phyloP scores from a whole-genome alignment of 1,140 invertebrate genomes.

The Diuraphis noxia region DNA sequence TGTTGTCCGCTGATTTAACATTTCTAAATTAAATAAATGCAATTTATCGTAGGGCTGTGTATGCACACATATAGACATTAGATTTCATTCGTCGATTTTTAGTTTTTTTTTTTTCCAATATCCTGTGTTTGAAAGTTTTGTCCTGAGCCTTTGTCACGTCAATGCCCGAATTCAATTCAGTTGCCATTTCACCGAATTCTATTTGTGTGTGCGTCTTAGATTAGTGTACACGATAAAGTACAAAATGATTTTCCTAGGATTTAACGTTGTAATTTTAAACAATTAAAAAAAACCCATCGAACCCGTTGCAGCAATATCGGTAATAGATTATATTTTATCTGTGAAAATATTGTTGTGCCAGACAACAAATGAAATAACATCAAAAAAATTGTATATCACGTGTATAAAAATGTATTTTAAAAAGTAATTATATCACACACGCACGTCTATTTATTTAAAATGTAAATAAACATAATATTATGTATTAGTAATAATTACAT shows the following conservation, averaged over 20 bases:
- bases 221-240: neutral
- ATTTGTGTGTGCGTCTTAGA: neutral
- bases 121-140: neutral
- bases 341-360: neutral
- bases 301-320: neutral
- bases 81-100: neutral
- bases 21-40: slow-evolving; percentile 22
- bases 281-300: neutral
- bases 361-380: neutral
- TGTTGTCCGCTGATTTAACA: neutral
- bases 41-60: neutral
- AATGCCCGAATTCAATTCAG: neutral
- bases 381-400: no score
- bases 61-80: neutral
- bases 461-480: neutral
- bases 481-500: neutral
- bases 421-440: neutral
- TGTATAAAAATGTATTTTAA: no score
- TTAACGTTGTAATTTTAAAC: neutral
- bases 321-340: neutral
- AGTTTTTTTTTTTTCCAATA: neutral
- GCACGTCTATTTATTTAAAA: neutral
- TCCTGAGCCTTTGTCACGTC: slow-evolving; percentile 13
- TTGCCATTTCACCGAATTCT: neutral
- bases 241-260: slow-evolving; percentile 2